phyloP scores from a whole-genome alignment of 64 coral and sea anemone genomes.

The Stichodactyla mertensii region DNA sequence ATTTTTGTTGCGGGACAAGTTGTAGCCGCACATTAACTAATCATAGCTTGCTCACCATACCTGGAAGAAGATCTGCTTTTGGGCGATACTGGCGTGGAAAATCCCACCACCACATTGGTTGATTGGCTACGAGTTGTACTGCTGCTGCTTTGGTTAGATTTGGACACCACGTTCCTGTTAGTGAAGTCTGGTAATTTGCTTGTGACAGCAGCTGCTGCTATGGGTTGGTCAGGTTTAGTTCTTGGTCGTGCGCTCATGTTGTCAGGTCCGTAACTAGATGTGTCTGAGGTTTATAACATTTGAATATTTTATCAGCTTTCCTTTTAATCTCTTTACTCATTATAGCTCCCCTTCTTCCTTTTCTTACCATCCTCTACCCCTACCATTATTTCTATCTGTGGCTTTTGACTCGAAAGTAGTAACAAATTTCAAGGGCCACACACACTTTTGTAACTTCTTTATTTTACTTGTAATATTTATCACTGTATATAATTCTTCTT shows the following conservation, averaged over 20 bases:
- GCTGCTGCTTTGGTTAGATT: slow-evolving; percentile 19
- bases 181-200: neutral
- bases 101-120: slow-evolving; percentile 64
- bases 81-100: slow-evolving; percentile 30
- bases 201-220: neutral
- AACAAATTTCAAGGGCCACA: no score
- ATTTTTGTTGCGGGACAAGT: no score
- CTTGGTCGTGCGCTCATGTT: neutral
- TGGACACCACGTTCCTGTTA: slow-evolving; percentile 36
- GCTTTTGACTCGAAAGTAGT: no score
- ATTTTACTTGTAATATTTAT: no score
- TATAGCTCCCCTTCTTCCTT: neutral
- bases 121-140: slow-evolving; percentile 29
- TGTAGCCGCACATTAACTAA: no score
- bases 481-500: no score
- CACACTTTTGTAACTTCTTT: no score
- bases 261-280: neutral
- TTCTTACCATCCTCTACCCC: neutral
- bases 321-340: neutral
- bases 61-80: slow-evolving; percentile 48
- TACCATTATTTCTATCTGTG: neutral
- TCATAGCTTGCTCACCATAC: neutral
- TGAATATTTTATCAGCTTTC: neutral
- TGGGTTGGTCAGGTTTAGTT: neutral
- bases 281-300: neutral